These are phyloP conservation scores for Sarcophaga bullata DNA, from an alignment of 1,140 invertebrate species.

Conservation along the genomic window DNA sequence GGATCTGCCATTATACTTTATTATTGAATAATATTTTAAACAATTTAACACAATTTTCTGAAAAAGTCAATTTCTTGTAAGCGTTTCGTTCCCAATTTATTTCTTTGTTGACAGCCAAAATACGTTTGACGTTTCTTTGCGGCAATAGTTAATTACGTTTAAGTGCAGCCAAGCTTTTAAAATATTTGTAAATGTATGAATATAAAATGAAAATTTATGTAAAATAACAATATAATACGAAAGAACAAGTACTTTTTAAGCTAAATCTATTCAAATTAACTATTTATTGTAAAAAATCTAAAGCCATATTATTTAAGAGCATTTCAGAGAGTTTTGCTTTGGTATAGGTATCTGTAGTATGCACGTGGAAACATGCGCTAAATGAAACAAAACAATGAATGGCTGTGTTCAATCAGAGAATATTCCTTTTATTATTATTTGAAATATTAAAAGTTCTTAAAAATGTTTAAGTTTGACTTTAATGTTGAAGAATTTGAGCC, in stretches of 20 bases:
- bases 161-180: not conserved
- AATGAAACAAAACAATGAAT: not conserved
- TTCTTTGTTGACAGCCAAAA: not conserved
- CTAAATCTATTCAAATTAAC: too few species aligned
- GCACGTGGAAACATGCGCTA: not conserved
- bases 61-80: conserved; percentile 11
- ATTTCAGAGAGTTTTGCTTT: not conserved
- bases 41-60: not conserved
- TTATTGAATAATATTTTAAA: not conserved
- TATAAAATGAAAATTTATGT: too few species aligned
- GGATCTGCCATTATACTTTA: conserved; percentile 53
- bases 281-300: not conserved
- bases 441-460: not conserved
- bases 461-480: conserved; percentile 69
- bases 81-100: not conserved
- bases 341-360: not conserved
- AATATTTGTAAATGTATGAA: not conserved
- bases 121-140: not conserved
- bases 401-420: not conserved
- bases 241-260: too few species aligned
- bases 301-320: not conserved
- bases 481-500: conserved; percentile 63
- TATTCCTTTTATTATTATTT: not conserved
- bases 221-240: too few species aligned
- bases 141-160: not conserved